Percentiles rank a stretch among this genome's conserved stretches.
These are phyloP conservation scores for Epinotia ramella DNA, from an alignment of 2,888 invertebrate genomes.

Conservation along the genomic window DNA sequence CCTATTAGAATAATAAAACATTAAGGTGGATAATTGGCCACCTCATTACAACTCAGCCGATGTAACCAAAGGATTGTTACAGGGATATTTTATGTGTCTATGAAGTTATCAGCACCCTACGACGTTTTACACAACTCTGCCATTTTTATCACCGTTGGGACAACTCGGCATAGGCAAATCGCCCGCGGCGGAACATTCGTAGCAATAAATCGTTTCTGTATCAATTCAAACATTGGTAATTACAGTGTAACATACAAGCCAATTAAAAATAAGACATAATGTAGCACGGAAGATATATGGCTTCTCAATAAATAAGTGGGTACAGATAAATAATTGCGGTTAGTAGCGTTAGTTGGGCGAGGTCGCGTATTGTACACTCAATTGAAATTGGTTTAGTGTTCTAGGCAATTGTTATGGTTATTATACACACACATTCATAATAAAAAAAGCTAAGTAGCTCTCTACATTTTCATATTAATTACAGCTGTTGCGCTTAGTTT, in stretches of 20 bases:
- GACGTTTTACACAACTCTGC: not conserved
- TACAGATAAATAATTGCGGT: constrained; percentile 53
- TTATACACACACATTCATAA: not conserved
- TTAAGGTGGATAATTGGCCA: no score
- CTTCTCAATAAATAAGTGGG: constrained; percentile 50
- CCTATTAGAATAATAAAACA: no score
- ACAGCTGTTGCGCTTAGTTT: no score
- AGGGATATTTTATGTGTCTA: not conserved
- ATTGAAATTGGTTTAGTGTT: not conserved
- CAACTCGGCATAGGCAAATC: constrained; percentile 12
- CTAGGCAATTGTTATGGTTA: not conserved
- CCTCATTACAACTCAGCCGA: no score
- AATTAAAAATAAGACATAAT: constrained; percentile 47
- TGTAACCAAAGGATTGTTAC: not conserved
- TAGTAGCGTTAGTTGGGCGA: constrained; percentile 53
- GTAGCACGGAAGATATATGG: constrained; percentile 59
- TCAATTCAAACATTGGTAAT: constrained; percentile 46
- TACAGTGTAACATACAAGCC: constrained; percentile 44
- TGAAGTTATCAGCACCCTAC: not conserved
- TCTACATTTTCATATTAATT: not conserved
- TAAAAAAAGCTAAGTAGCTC: not conserved
- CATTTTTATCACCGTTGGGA: constrained; percentile 18
- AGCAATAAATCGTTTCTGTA: constrained; percentile 43
- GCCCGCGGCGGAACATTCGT: constrained; percentile 24
- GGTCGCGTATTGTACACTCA: constrained; percentile 51